A percentile compares a stretch with the other conserved stretches of the same genome.
phyloP scores from a whole-genome alignment of 2,888 invertebrate genomes.

The Ernsta delagoae region DNA sequence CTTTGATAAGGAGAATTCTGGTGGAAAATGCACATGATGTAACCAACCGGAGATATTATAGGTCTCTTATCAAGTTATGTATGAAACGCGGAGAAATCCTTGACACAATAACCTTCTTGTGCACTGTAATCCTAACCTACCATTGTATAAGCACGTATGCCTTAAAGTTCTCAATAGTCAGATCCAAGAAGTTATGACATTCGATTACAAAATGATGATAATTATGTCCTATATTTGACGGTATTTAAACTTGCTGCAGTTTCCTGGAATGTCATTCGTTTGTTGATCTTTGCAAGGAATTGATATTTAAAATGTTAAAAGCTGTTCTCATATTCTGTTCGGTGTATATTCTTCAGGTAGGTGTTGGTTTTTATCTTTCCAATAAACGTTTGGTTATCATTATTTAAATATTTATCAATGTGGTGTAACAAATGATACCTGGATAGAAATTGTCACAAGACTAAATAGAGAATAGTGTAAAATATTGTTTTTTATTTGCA shows the following conservation, averaged over 20 bases:
- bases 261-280: conserved; percentile 5
- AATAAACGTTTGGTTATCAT: too few species aligned
- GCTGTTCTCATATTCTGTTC: neutral
- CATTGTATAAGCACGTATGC: neutral
- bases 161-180: neutral
- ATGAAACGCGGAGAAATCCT: neutral
- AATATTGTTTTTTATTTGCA: too few species aligned
- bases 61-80: neutral
- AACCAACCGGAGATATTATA: too few species aligned
- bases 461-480: too few species aligned
- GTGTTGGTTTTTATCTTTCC: neutral
- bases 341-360: neutral
- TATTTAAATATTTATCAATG: too few species aligned
- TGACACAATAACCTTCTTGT: neutral
- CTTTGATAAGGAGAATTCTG: too few species aligned
- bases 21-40: too few species aligned
- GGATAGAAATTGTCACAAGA: too few species aligned
- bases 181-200: neutral
- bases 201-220: neutral
- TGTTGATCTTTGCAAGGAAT: neutral
- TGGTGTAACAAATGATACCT: too few species aligned
- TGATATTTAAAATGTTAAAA: neutral
- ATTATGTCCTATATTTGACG: neutral
- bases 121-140: neutral
- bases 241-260: neutral